phyloP scores from a whole-genome alignment of 2,113 vertebrate species.

The Percopsis transmontana region DNA sequence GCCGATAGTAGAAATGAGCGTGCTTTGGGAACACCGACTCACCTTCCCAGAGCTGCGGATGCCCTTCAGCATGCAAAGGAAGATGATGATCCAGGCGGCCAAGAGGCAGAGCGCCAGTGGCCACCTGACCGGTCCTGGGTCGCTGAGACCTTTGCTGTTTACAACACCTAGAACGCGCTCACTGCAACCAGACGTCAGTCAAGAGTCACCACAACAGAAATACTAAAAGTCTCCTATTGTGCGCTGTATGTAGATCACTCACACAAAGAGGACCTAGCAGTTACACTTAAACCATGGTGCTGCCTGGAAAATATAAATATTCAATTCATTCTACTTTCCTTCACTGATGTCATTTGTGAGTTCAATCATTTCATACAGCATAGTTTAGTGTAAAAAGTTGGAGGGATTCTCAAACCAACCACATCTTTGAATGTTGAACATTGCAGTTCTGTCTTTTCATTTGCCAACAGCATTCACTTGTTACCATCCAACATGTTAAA shows the following conservation, averaged over 20 bases:
- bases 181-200: conserved; percentile 49
- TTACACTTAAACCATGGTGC: no score
- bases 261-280: no score
- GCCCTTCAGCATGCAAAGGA: conserved; percentile 82
- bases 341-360: no score
- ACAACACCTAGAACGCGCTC: conserved; percentile 77
- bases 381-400: no score
- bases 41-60: conserved; percentile 86
- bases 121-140: conserved; percentile 82
- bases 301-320: no score
- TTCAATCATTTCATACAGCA: no score
- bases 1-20: conserved; percentile 3
- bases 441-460: no score
- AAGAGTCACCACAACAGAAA: not conserved
- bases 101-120: conserved; percentile 80
- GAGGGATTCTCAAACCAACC: no score
- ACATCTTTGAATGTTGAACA: no score
- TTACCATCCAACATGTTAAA: not conserved
- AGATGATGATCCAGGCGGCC: conserved; percentile 82
- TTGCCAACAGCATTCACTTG: no score
- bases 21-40: conserved; percentile 6
- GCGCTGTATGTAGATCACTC: not conserved
- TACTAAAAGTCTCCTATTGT: no score
- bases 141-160: conserved; percentile 73
- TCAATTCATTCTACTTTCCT: no score